Base-by-base conservation (phyloP, 2,888 invertebrate genomes). In the Troides aeacus region DNA sequence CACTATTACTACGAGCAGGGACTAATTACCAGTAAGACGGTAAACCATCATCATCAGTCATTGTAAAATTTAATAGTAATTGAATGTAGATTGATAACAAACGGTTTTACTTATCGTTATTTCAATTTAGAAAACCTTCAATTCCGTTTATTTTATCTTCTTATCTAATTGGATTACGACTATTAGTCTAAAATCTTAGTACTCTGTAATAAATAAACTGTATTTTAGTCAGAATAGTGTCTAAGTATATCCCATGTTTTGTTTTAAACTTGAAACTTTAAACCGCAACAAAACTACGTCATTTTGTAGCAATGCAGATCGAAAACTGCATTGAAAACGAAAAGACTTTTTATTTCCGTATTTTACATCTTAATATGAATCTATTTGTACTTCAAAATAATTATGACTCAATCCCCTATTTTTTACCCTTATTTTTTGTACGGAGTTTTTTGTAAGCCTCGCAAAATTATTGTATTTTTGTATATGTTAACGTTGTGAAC, bases 281-380 rank as follows among this genome's bases (percentile, higher is more conserved):
- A 53, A 18, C 6, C n/a, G n/a, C 53, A 12, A 6, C n/a, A n/a
- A 61, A n/a, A 57, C 65, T 62, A 62, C 57, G 57, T 57, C 23
- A 62, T 66, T 69, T 62, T 69, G 56, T 65, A 62, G 62, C 69
- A 62, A 58, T 65, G 58, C 58, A 50, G 64, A 65, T 58, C n/a
- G 23, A 2, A 46, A 62, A n/a, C 24, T 56, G 53, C 30, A 60
- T 64, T 64, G 57, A 62, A 17, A 24, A 60, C 24, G 21, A 30
- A 61, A 61, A 12, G 10, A 3, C 0, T 58, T 23, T 58, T 58
- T 58, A 61, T 59, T 59, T 30, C 23, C 46, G 18, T 42, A 58
- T 42, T 46, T 24, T 42, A 36, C 24, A n/a, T 62, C 39, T 39
- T 36, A 60, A 66, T 66, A 18, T 42, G 18, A 21, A 42, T 7